Conservation (phyloP, 2,797 vertebrate species). For the Hydrolagus colliei region DNA sequence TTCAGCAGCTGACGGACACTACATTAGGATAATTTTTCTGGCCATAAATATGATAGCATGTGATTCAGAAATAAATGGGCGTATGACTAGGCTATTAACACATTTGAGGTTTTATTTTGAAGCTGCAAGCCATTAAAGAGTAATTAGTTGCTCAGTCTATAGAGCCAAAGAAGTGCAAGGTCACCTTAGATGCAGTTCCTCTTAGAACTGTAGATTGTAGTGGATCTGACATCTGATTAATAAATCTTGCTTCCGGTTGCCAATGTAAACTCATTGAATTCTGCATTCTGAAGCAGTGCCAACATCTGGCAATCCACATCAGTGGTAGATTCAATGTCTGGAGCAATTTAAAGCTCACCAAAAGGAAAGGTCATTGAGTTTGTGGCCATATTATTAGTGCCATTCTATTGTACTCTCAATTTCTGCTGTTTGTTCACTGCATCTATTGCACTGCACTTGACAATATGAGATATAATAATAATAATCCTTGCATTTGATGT, state of each 20-base stretch:
- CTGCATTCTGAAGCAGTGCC: background rate
- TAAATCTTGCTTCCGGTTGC: background rate
- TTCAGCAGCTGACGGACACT: conserved; percentile 21
- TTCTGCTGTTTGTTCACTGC: background rate
- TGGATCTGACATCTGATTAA: background rate
- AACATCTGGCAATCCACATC: background rate
- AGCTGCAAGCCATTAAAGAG: background rate
- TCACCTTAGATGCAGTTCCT: background rate
- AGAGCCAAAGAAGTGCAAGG: background rate
- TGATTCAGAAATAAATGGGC: conserved; percentile 6
- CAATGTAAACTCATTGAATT: background rate
- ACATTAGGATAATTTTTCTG: conserved; percentile 1
- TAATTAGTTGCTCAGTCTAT: background rate
- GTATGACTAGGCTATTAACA: conserved; percentile 11
- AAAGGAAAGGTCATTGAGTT: background rate
- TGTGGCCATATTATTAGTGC: background rate
- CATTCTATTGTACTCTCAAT: background rate
- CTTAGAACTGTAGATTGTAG: background rate
- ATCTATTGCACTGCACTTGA: conserved; percentile 2
- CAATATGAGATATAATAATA: background rate
- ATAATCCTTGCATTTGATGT: too few relatives aligned
- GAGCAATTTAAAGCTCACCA: background rate
- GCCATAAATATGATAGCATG: background rate
- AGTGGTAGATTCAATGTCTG: background rate
- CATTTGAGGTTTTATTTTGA: conserved; percentile 19